phyloP scores from a whole-genome alignment of 2,888 invertebrate species.

The Ormyrus pomaceus region DNA sequence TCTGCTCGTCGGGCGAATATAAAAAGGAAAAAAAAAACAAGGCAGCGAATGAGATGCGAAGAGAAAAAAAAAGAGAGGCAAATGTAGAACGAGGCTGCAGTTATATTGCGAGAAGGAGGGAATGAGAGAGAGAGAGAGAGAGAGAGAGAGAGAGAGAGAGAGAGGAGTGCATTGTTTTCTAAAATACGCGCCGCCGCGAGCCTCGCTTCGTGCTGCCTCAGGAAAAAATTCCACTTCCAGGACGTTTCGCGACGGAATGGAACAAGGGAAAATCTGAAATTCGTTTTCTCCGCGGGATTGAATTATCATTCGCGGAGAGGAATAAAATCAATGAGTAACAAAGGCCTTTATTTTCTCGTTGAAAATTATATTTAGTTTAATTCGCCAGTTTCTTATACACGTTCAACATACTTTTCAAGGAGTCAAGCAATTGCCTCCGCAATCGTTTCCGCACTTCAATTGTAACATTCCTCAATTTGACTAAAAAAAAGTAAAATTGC shows the following conservation, averaged over 20 bases:
- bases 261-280: conserved; percentile 6
- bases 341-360: no score
- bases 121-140: not conserved
- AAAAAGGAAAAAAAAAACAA: conserved; percentile 29
- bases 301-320: not conserved
- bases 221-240: conserved; percentile 3
- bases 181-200: conserved; percentile 8
- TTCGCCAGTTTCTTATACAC: no score
- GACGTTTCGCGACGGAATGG: not conserved
- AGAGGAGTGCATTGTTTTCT: conserved; percentile 37
- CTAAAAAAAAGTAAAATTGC: no score
- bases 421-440: no score
- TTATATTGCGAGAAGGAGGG: not conserved
- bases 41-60: not conserved
- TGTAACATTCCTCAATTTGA: no score
- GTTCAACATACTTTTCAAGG: no score
- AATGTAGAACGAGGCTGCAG: conserved; percentile 48
- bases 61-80: not conserved
- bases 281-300: not conserved
- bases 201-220: not conserved
- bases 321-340: no score
- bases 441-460: no score
- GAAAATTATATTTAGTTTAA: no score
- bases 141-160: not conserved
- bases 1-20: conserved; percentile 34